Base-by-base conservation (phyloP, 2,888 invertebrate genomes). In the Leistus spinibarbis region DNA sequence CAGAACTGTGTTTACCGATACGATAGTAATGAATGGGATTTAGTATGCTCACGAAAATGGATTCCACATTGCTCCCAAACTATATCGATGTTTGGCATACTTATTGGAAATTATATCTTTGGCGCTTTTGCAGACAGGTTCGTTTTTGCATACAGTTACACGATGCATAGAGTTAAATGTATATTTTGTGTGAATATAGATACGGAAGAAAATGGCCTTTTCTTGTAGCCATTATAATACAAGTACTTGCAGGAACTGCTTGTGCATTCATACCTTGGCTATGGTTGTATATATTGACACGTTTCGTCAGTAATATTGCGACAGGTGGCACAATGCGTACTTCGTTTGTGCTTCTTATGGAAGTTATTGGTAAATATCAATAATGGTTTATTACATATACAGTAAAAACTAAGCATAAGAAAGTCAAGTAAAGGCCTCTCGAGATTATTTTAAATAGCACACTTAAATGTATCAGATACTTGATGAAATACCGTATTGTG, bases 271-370 rank as follows among this genome's bases (percentile, higher is more conserved):
- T 92, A 0, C 90, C 93, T 1, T 91, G 90, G 86, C 91, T 89
- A 71, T 84, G 86, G 83, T 79, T 86, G 3, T 93, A 94, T 80
- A 89, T 93, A 5, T 74, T 91, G 0, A 87, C 92, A 65, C 87
- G 94, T 60, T 92, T 94, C 82, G 81, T 94, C 19, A 88, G 91
- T n/a, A 94, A 93, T 0, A 87, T 93, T 20, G 93, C 93, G 9
- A 93, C 93, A 1, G 94, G 94, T 64, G 95, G 95, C 54, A 92
- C 93, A 0, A 95, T 95, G 93, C 91, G 93, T 68, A 93, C 93
- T 62, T 91, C 91, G 81, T 92, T 92, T 78, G 91, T 92, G 2
- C 86, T 92, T 2, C 88, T 89, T 7, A 91, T 92, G 91, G 92
- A 92, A 82, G 83, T 91, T 20, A 88, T 91, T 68, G 91, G 92